Evolutionary conservation across 1,140 invertebrate genomes (phyloP), one percentile per base, ranked within the genome.

Genomic region (Drosophila sproati): DNA sequence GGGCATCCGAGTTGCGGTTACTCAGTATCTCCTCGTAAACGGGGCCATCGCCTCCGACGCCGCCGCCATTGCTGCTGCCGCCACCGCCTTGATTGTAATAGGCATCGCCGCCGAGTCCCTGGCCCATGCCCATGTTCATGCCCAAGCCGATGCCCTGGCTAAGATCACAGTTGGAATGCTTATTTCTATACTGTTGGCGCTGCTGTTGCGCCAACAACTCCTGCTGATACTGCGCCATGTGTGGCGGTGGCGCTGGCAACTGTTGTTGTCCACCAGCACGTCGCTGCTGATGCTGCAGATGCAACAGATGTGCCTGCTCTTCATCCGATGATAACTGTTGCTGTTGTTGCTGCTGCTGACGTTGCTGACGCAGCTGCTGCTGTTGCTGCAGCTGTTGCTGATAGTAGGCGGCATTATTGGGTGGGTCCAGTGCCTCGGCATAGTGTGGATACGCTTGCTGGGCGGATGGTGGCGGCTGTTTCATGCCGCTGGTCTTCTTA

Each of bases 1-100:
- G 95, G 93, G 95, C 94, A 91, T 96, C 96, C 5, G 95, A 96
- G 8, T 95, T 95, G 80, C 95, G 95, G 35, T 95, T 95, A 4
- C 95, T 94, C 80, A 96, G 95, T 60, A 96, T 96, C 89, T 96
- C 96, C 92, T 96, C 96, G 88, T 96, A 96, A 4, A 96, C 96
- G 2, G 96, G 96, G 70, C 95, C 95, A 64, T 94, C 94, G 55
- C 93, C 93, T 31, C 68, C 78, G 2, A 95, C 95, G 93, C 94
- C 94, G 6, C 94, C 94, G 31, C 93, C 94, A 34, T 76, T 77
- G 56, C 69, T 78, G 60, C 60, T 71, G 31, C 55, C 66, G 59
- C 86, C 37, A 8, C 37, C 66, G 54, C 86, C 83, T 63, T 87
- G 82, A 72, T 87, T 87, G 57, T 88, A 88, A 43, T 85, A 90